Evolutionary conservation across 92 coral and sea anemone species (phyloP).

Genomic region (Virgularia gustaviana): DNA sequence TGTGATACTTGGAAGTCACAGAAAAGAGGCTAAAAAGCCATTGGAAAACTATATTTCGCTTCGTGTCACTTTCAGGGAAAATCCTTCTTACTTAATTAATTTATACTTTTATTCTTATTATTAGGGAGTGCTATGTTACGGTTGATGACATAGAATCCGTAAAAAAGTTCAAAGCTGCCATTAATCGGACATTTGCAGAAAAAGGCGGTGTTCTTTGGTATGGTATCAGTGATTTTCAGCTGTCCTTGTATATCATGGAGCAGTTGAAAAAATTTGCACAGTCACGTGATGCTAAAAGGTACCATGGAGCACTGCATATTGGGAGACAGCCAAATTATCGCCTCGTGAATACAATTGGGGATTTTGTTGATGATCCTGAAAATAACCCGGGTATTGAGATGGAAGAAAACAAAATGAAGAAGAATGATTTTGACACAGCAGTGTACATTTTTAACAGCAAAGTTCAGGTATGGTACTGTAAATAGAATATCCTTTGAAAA

Average conservation of each 20-base stretch:
- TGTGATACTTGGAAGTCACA: too few relatives aligned
- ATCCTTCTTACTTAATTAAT: too few relatives aligned
- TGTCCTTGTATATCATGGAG: constrained; percentile 11
- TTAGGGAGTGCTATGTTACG: constrained; percentile 29
- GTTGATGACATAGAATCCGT: constrained; percentile 13
- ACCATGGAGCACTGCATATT: neutral
- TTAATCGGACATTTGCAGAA: constrained; percentile 9
- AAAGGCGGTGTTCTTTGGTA: constrained; percentile 32
- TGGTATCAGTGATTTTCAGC: constrained; percentile 1
- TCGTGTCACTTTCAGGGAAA: too few relatives aligned
- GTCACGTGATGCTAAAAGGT: neutral
- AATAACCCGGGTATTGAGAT: neutral
- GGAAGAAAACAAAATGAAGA: neutral
- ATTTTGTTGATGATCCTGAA: neutral
- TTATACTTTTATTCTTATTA: neutral
- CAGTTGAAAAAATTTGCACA: neutral
- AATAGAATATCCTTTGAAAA: neutral
- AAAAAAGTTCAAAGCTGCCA: constrained; percentile 4
- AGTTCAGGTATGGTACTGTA: constrained; percentile 9
- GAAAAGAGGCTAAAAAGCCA: too few relatives aligned
- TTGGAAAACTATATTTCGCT: too few relatives aligned
- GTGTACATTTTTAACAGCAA: constrained; percentile 15
- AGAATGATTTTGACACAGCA: neutral
- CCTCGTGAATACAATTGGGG: neutral
- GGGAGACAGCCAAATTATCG: constrained; percentile 1